phyloP scores from a whole-genome alignment of 2,888 invertebrate genomes.

The Hemaris fuciformis region DNA sequence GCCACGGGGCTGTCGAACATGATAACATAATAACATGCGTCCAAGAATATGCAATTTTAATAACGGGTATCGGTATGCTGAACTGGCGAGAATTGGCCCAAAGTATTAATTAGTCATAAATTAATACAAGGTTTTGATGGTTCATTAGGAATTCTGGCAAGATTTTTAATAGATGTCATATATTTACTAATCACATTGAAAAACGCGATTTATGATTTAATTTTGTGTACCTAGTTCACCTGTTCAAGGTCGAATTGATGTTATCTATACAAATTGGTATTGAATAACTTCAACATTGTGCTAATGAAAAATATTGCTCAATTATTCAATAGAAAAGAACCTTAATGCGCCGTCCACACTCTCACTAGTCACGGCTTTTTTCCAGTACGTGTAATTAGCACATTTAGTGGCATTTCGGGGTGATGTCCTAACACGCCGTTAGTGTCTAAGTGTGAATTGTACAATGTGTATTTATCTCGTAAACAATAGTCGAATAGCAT shows the following conservation, averaged over 20 bases:
- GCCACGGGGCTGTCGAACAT: too few relatives aligned
- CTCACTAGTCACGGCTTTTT: constrained; percentile 17
- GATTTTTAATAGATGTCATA: neutral
- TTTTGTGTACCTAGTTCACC: neutral
- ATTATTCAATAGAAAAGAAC: constrained; percentile 16
- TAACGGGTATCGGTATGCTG: neutral
- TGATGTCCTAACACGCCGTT: constrained; percentile 33
- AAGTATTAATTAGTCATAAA: neutral
- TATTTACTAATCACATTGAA: neutral
- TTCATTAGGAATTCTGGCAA: neutral
- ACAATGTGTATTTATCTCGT: constrained; percentile 45
- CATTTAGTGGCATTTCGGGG: constrained; percentile 34
- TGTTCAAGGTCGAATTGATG: neutral
- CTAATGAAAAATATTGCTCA: constrained; percentile 5
- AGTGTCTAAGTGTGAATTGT: constrained; percentile 45
- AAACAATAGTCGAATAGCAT: constrained; percentile 45
- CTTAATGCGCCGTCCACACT: neutral
- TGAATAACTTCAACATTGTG: neutral
- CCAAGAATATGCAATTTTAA: neutral
- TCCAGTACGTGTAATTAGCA: constrained; percentile 34
- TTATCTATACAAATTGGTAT: neutral
- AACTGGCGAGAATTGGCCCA: neutral
- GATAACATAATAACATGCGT: neutral
- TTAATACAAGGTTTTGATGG: too few relatives aligned
- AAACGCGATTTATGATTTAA: neutral